Evolutionary conservation across 2,888 invertebrate species (phyloP), one percentile per base, ranked within the genome.

Genomic region (Pseudococcus viburni): DNA sequence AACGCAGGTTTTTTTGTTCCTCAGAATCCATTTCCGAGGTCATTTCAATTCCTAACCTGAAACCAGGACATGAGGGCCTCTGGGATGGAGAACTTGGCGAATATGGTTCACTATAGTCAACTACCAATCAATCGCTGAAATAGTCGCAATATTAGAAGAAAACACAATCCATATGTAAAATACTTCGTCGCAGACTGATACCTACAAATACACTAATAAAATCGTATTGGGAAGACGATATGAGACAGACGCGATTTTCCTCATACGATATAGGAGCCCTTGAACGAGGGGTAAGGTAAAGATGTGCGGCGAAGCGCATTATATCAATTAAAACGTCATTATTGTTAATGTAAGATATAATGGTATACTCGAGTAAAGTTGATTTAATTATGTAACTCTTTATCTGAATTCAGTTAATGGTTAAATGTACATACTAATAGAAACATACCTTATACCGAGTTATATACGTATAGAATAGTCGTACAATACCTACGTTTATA

Each of bases 381-480:
- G 77, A 77, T 77, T 77, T 84, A 84, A 84, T 84, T 84, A 51
- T 55, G 48, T 84, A 84, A 84, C 55, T 84, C 51, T 84, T 84
- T 84, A 84, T 84, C 84, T 84, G 51, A 84, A 84, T 84, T 84
- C 84, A 22, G 84, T 84, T 84, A 84, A 84, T 84, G 84, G 84
- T 84, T 84, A 77, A n/a, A 77, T 77, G 77, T 77, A 39, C 77
- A 12, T 46, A 39, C 39, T 77, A 77, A 77, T 77, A 77, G 77
- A 77, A 77, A 77, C 77, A 77, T 77, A 64, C 64, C 64, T 64
- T 33, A 33, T 64, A 19, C 9, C 59, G 6, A 64, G 64, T 19
- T 64, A 39, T 15, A 39, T 51, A 15, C 51, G 17, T 51, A 51
- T 51, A 17, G 8, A 46, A 11, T 6, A 11, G 9, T 5, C 8